Evolutionary conservation across 1,140 invertebrate genomes (phyloP).

Genomic region (Saxidomus purpurata): DNA sequence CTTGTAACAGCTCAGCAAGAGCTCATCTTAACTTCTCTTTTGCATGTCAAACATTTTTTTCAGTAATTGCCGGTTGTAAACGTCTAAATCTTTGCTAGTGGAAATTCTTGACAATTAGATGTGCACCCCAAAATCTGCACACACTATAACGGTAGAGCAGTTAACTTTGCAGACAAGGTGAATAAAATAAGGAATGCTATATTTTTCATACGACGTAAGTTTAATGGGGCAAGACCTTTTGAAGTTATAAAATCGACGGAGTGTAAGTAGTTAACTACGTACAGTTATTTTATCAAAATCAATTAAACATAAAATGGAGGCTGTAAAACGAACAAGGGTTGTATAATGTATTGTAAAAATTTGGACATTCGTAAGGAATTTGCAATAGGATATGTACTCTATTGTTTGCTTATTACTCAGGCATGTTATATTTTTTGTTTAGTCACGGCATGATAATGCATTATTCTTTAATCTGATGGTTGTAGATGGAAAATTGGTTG

Average conservation of each 20-base stretch:
- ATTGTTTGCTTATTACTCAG: neutral
- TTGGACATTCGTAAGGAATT: neutral
- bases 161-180: neutral
- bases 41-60: too few species aligned
- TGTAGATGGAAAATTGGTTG: too few species aligned
- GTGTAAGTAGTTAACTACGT: neutral
- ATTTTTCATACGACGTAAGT: neutral
- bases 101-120: too few species aligned
- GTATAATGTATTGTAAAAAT: constrained; percentile 5
- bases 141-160: too few species aligned
- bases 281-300: constrained; percentile 6
- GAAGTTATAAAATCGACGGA: neutral
- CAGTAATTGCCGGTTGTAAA: too few species aligned
- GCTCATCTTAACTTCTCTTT: too few species aligned
- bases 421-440: constrained; percentile 1
- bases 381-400: neutral
- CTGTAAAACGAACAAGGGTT: neutral
- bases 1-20: too few species aligned
- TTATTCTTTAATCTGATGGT: too few species aligned
- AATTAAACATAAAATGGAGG: neutral
- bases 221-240: neutral
- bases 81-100: too few species aligned
- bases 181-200: neutral
- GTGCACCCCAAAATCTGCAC: too few species aligned
- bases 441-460: constrained; percentile 5